phyloP scores from a whole-genome alignment of 2,113 vertebrate species.

The Pelobates fuscus region DNA sequence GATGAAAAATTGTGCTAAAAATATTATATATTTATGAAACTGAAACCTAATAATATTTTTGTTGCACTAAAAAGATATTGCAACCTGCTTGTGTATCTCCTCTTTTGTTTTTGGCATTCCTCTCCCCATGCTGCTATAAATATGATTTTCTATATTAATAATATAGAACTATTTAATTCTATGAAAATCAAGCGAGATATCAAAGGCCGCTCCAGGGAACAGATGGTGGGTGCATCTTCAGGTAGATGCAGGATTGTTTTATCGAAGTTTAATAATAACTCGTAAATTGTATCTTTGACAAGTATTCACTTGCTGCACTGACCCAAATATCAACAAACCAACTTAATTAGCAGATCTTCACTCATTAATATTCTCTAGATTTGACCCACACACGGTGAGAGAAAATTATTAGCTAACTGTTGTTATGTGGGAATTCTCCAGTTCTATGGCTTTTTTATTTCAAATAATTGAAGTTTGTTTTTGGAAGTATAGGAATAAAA shows the following conservation, averaged over 20 bases:
- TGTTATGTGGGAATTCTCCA: constrained; percentile 4
- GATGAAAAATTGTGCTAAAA: too few relatives aligned
- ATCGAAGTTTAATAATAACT: constrained; percentile 5
- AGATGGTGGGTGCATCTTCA: constrained; percentile 11
- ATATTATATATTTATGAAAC: too few relatives aligned
- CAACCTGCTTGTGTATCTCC: too few relatives aligned
- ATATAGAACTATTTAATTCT: background rate
- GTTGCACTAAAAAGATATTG: too few relatives aligned
- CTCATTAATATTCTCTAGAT: constrained; percentile 18
- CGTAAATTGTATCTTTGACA: constrained; percentile 11
- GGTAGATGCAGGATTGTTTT: constrained; percentile 12
- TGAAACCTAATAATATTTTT: too few relatives aligned
- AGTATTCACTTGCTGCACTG: constrained; percentile 9
- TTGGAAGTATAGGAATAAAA: too few relatives aligned
- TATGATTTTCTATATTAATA: background rate
- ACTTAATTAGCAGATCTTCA: constrained; percentile 20
- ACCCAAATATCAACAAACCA: constrained; percentile 31
- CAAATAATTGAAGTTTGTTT: too few relatives aligned
- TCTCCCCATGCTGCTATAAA: too few relatives aligned
- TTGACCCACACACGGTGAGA: constrained; percentile 9
- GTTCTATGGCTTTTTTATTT: background rate
- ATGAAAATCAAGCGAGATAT: background rate
- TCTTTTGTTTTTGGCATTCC: too few relatives aligned
- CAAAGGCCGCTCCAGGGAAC: constrained; percentile 3
- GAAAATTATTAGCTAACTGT: constrained; percentile 13